Evolutionary conservation across 2,797 vertebrate genomes (phyloP).

Genomic region (Cyprinodon diabolis): DNA sequence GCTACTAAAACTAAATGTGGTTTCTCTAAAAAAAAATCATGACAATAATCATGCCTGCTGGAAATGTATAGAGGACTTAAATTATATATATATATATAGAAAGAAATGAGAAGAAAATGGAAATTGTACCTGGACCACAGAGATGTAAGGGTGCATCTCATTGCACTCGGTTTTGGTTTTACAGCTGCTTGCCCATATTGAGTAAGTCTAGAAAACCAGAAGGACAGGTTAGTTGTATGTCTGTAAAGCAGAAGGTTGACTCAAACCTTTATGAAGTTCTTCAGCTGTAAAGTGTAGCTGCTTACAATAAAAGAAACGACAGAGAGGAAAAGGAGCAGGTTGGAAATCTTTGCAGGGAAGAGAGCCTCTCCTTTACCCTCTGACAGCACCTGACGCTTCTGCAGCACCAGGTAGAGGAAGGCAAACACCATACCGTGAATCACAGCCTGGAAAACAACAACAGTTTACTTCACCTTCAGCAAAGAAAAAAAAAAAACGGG

Average conservation of each 20-base stretch:
- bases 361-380: constrained; percentile 94
- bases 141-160: constrained; percentile 95
- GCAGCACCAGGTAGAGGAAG: constrained; percentile 93
- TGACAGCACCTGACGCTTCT: constrained; percentile 89
- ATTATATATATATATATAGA: background rate
- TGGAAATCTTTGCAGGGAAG: constrained; percentile 90
- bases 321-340: constrained; percentile 90
- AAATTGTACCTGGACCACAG: constrained; percentile 90
- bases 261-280: background rate
- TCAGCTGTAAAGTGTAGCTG: background rate
- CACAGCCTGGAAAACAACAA: constrained; percentile 83
- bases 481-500: background rate
- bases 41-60: too few relatives aligned
- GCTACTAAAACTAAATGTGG: too few relatives aligned
- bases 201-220: constrained; percentile 85
- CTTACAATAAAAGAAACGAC: constrained; percentile 90
- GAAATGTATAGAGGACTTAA: background rate
- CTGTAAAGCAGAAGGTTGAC: background rate
- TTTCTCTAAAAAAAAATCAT: background rate
- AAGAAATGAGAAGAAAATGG: background rate
- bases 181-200: constrained; percentile 97
- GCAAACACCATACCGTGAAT: constrained; percentile 96
- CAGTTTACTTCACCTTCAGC: background rate
- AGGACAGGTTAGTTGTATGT: constrained; percentile 1
- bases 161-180: constrained; percentile 97